phyloP scores from a whole-genome alignment of 2,113 vertebrate genomes.

The Rhinichthys klamathensis region DNA sequence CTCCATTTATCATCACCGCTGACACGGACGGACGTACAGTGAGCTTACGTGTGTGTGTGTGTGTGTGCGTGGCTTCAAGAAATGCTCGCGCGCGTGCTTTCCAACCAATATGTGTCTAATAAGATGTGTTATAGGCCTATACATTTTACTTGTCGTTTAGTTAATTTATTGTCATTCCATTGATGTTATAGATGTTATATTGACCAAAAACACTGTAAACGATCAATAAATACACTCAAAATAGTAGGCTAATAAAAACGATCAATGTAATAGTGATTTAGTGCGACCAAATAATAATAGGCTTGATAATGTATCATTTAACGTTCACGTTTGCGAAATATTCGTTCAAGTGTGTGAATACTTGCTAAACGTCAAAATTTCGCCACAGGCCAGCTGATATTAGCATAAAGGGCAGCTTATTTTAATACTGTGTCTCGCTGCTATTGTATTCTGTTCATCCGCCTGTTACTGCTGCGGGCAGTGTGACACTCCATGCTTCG shows the following conservation, averaged over 20 bases:
- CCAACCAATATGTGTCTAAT: not conserved
- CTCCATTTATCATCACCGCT: constrained; percentile 80
- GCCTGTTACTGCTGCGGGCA: constrained; percentile 48
- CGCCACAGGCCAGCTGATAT: constrained; percentile 51
- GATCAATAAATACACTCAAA: not conserved
- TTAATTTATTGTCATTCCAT: not conserved
- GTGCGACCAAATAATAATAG: not conserved
- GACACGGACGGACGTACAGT: constrained; percentile 64
- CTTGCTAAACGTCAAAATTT: not conserved
- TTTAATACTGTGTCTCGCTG: constrained; percentile 54
- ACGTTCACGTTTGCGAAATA: not conserved
- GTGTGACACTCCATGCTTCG: constrained; percentile 61
- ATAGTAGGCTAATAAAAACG: not conserved
- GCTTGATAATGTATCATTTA: not conserved
- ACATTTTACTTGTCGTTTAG: not conserved
- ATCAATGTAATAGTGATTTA: not conserved
- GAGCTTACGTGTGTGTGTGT: constrained; percentile 30
- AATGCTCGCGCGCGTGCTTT: not conserved
- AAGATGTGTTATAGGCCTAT: not conserved
- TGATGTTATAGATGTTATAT: not conserved
- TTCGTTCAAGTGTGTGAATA: not conserved
- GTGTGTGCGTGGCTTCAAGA: not conserved
- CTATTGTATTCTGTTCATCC: constrained; percentile 52
- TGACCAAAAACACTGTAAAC: not conserved
- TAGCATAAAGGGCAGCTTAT: constrained; percentile 58